phyloP scores from a whole-genome alignment of 2,797 vertebrate species.

The Acrossocheilus fasciatus region DNA sequence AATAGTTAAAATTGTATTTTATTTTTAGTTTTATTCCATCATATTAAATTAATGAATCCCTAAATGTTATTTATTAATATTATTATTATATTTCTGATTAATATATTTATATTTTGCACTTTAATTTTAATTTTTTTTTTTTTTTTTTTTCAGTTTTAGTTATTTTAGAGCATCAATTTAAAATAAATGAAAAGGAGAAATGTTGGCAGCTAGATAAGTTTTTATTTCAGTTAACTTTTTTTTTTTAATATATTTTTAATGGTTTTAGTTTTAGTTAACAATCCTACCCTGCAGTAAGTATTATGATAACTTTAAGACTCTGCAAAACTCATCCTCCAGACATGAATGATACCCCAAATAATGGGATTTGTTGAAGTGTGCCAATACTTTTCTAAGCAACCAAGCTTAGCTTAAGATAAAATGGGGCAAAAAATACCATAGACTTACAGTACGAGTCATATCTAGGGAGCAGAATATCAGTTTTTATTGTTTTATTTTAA shows the following conservation, averaged over 20 bases:
- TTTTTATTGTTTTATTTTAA: background rate
- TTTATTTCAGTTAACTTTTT: background rate
- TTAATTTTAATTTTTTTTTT: background rate
- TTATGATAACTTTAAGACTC: background rate
- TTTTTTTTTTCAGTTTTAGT: background rate
- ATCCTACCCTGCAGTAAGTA: background rate
- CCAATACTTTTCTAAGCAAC: background rate
- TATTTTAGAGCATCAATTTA: background rate
- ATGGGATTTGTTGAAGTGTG: background rate
- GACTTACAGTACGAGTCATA: background rate
- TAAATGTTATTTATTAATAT: background rate
- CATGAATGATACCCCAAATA: background rate
- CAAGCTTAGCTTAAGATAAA: background rate
- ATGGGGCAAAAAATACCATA: background rate
- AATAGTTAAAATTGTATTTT: too few species aligned
- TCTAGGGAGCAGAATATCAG: too few species aligned
- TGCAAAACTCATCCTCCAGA: background rate
- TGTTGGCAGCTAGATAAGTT: too few species aligned
- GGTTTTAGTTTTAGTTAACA: background rate
- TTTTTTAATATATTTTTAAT: background rate
- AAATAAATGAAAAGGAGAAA: background rate
- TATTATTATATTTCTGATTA: background rate
- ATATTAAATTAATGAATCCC: background rate
- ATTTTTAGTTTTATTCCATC: background rate
- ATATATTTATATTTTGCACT: too few species aligned